Percentiles rank a stretch among this genome's conserved stretches.
Conservation (phyloP, 2,113 vertebrate species). For the Alectura lathami region DNA sequence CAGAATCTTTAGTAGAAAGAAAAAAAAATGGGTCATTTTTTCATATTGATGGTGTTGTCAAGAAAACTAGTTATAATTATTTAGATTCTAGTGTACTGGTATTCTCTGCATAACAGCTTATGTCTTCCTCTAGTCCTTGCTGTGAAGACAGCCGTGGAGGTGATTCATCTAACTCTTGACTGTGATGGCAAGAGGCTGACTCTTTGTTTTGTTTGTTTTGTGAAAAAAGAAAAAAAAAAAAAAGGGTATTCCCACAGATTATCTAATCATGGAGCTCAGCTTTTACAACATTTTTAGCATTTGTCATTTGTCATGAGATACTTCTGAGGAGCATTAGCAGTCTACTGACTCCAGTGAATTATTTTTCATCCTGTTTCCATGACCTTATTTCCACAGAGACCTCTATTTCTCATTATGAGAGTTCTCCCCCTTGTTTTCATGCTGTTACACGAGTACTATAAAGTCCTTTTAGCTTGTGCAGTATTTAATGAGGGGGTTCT, state of each 20-base stretch:
- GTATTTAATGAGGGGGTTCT: background rate
- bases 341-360: background rate
- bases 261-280: conserved; percentile 7
- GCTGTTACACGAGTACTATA: background rate
- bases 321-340: conserved; percentile 28
- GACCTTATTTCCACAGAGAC: conserved; percentile 49
- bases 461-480: background rate
- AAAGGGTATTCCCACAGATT: conserved; percentile 53
- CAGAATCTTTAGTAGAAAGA: background rate
- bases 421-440: conserved; percentile 3
- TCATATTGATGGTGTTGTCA: background rate
- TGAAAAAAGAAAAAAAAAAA: too few species aligned
- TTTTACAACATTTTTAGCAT: conserved; percentile 7
- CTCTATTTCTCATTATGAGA: background rate
- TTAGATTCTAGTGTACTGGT: background rate
- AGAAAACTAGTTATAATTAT: background rate
- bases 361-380: conserved; percentile 49
- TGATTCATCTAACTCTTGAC: conserved; percentile 7
- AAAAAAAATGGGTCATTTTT: background rate
- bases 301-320: conserved; percentile 40
- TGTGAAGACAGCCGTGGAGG: background rate
- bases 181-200: background rate
- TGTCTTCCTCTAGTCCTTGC: background rate
- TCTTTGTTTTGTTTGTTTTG: conserved; percentile 41
- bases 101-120: background rate